phyloP scores from a whole-genome alignment of 2,113 vertebrate genomes.

The Otus sunia region DNA sequence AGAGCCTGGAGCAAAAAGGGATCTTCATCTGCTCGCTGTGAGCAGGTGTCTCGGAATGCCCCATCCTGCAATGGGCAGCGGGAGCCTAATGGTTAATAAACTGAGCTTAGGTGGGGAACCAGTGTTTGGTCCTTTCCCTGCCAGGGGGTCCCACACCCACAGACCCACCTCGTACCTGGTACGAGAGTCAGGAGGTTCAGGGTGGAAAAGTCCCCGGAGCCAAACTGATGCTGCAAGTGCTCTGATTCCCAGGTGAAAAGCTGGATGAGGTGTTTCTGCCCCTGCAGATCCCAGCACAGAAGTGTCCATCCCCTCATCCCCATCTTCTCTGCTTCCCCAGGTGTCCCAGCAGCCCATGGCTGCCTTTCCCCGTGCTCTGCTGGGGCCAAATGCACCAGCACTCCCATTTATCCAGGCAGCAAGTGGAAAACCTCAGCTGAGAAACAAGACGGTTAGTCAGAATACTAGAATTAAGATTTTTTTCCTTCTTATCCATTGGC shows the following conservation, averaged over 20 bases:
- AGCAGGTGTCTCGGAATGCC: rapidly evolving
- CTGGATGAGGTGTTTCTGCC: not conserved
- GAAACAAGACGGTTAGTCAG: not conserved
- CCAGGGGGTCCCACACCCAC: not conserved
- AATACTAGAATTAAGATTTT: not conserved
- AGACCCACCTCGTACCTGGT: not conserved
- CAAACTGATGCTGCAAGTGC: not conserved
- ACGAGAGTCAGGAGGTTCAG: not conserved
- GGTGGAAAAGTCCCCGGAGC: not conserved
- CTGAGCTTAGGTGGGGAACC: not conserved
- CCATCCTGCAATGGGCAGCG: not conserved
- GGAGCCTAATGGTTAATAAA: not conserved
- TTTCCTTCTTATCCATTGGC: not conserved
- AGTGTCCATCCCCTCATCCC: not conserved
- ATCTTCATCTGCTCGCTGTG: rapidly evolving
- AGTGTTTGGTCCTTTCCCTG: not conserved
- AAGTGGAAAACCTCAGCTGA: not conserved
- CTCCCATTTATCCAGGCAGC: not conserved
- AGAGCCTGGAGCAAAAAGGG: not conserved
- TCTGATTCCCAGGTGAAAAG: not conserved
- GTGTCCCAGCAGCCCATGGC: rapidly evolving
- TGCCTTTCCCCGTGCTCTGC: not conserved
- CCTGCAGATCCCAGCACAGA: not conserved
- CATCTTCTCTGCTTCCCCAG: not conserved
- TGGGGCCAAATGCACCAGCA: rapidly evolving